A percentile compares a stretch with the other conserved stretches of the same genome.
Evolutionary conservation across 1,140 invertebrate genomes (phyloP).

Genomic region (Belonocnema kinseyi): DNA sequence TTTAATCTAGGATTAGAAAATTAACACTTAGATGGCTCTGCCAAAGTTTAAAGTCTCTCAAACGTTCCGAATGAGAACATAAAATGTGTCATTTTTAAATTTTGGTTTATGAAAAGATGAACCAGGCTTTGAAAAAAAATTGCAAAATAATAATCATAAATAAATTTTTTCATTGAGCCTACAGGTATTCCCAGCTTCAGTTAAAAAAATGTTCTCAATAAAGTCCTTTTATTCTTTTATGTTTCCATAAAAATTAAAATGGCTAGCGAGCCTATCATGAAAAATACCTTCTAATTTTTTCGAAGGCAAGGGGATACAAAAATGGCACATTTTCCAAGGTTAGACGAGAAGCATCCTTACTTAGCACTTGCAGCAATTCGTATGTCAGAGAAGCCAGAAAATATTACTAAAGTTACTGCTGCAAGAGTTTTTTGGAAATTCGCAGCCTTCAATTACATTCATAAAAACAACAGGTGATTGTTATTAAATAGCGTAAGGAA

Average conservation of each 20-base stretch:
- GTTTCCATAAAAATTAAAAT: constrained; percentile 4
- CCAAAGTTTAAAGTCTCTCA: not conserved
- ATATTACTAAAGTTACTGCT: constrained; percentile 57
- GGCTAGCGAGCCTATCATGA: constrained; percentile 30
- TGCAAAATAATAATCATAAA: no score
- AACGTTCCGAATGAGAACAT: not conserved
- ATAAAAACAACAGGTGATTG: constrained; percentile 46
- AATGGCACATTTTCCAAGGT: constrained; percentile 61
- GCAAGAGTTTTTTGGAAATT: constrained; percentile 65
- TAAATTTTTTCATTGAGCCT: not conserved
- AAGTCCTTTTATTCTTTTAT: not conserved
- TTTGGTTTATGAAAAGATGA: not conserved
- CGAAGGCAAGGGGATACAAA: constrained; percentile 42
- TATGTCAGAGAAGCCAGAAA: constrained; percentile 63
- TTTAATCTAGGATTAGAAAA: no score
- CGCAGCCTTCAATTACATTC: constrained; percentile 63
- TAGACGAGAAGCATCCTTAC: constrained; percentile 62
- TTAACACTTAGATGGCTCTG: not conserved
- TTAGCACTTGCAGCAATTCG: constrained; percentile 59
- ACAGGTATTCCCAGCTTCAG: not conserved
- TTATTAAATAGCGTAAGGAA: not conserved
- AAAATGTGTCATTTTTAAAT: not conserved
- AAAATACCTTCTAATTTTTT: constrained; percentile 38
- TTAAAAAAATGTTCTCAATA: not conserved
- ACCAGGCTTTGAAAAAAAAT: not conserved